phyloP scores from a whole-genome alignment of 2,888 invertebrate genomes.

The Caenorhabditis sulstoni region DNA sequence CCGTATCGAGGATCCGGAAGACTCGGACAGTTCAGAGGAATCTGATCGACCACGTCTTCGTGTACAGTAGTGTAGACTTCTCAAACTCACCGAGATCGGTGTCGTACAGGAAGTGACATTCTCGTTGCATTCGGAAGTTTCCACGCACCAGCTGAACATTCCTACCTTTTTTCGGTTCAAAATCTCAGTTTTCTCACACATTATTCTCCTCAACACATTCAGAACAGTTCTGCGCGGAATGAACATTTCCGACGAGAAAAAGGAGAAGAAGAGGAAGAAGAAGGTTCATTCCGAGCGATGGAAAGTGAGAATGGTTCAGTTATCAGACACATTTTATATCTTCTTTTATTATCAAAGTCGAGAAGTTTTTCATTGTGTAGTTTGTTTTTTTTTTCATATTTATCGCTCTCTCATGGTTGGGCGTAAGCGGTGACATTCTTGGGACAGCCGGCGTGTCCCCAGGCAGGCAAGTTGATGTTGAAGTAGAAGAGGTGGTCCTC shows the following conservation, averaged over 20 bases:
- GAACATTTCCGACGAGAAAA: background rate
- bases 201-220: slow-evolving; percentile 1
- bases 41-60: no score
- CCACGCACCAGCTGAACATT: slow-evolving; percentile 27
- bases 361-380: no score
- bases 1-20: slow-evolving; percentile 9
- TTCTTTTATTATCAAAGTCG: background rate
- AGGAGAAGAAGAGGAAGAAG: background rate
- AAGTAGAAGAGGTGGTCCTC: slow-evolving; percentile 44
- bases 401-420: background rate
- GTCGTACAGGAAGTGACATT: slow-evolving; percentile 1
- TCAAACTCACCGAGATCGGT: slow-evolving; percentile 5
- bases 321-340: background rate
- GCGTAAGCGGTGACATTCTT: slow-evolving; percentile 36
- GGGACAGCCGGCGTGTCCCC: slow-evolving; percentile 56
- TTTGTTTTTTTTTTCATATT: no score
- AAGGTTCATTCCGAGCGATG: no score
- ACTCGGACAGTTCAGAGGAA: slow-evolving; percentile 28
- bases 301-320: background rate
- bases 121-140: slow-evolving; percentile 15
- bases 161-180: background rate
- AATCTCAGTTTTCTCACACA: background rate
- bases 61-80: background rate
- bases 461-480: slow-evolving; percentile 24
- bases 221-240: background rate